A percentile compares a stretch with the other conserved stretches of the same genome.
These are phyloP conservation scores for Ctenopoma multispine DNA, from an alignment of 2,797 vertebrate species.

Conservation along the genomic window DNA sequence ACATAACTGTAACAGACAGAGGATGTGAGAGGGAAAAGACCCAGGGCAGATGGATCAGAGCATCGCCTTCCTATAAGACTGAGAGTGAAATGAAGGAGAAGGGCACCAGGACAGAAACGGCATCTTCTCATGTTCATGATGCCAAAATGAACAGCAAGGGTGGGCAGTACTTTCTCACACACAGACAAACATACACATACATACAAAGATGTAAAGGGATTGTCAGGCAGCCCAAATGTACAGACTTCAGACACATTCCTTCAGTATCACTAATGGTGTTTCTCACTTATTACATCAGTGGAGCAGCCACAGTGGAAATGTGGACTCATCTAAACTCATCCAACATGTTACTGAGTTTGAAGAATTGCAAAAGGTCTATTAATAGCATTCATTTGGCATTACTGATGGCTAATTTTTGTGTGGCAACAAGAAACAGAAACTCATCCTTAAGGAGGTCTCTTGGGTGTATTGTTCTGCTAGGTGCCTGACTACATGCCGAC, in stretches of 20 bases:
- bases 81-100: constrained; percentile 30
- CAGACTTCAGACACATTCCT: constrained; percentile 74
- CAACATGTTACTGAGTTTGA: constrained; percentile 42
- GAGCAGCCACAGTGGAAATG: constrained; percentile 53
- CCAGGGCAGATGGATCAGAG: constrained; percentile 54
- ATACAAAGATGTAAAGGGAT: constrained; percentile 64
- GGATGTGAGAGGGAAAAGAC: constrained; percentile 32
- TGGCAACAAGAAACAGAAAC: constrained; percentile 58
- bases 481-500: constrained; percentile 65
- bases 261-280: constrained; percentile 49
- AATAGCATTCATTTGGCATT: constrained; percentile 70
- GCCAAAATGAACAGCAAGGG: constrained; percentile 35
- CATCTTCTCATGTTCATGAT: constrained; percentile 30
- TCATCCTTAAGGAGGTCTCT: constrained; percentile 60
- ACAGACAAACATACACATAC: constrained; percentile 4
- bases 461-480: constrained; percentile 69
- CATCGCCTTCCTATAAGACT: constrained; percentile 31
- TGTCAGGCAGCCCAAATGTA: constrained; percentile 70
- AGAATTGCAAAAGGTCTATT: constrained; percentile 44
- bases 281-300: constrained; percentile 48
- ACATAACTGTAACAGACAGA: constrained; percentile 69
- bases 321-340: constrained; percentile 40
- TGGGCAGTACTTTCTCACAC: constrained; percentile 38
- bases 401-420: constrained; percentile 64
- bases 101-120: constrained; percentile 38